A percentile compares a stretch with the other conserved stretches of the same genome.
Conservation (phyloP, 2,888 invertebrate species). For the Cephonodes hylas region DNA sequence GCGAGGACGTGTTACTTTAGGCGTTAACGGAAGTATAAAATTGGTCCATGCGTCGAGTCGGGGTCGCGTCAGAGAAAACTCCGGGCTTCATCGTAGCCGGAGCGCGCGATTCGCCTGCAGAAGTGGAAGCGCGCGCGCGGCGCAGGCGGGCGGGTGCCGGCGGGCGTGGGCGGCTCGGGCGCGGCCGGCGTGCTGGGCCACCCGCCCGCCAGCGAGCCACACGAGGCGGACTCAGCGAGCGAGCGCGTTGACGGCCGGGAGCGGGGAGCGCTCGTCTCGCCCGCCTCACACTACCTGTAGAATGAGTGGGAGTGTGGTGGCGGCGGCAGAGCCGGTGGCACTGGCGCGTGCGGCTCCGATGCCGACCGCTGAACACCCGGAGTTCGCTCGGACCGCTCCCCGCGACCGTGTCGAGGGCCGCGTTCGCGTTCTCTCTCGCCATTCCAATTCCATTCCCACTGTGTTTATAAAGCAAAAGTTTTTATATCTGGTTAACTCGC, state of each 20-base stretch:
- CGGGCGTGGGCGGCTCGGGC: conserved; percentile 34
- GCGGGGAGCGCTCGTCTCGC: conserved; percentile 74
- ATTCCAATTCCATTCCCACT: conserved; percentile 76
- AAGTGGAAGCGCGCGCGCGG: conserved; percentile 68
- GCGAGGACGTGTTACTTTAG: conserved; percentile 68
- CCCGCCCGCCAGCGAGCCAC: conserved; percentile 63
- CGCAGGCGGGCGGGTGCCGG: conserved; percentile 42
- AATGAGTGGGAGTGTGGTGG: conserved; percentile 79
- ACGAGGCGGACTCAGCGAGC: conserved; percentile 76
- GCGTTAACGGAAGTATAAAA: conserved; percentile 72
- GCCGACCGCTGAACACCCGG: conserved; percentile 82
- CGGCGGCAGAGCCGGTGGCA: conserved; percentile 72
- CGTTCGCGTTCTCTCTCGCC: conserved; percentile 49
- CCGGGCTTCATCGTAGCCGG: conserved; percentile 62
- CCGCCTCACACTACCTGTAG: conserved; percentile 78
- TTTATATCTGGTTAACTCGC: background rate
- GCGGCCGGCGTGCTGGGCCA: conserved; percentile 32
- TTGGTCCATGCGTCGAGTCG: conserved; percentile 68
- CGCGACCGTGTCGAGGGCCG: conserved; percentile 43
- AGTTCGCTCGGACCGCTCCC: conserved; percentile 58
- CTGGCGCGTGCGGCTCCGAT: conserved; percentile 82
- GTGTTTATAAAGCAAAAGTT: conserved; percentile 12
- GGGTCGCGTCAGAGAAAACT: conserved; percentile 66
- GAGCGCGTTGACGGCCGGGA: conserved; percentile 72
- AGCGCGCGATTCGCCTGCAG: conserved; percentile 66